These are phyloP conservation scores for Darevskia mixta DNA, from an alignment of 2,797 vertebrate species.

Conservation along the genomic window DNA sequence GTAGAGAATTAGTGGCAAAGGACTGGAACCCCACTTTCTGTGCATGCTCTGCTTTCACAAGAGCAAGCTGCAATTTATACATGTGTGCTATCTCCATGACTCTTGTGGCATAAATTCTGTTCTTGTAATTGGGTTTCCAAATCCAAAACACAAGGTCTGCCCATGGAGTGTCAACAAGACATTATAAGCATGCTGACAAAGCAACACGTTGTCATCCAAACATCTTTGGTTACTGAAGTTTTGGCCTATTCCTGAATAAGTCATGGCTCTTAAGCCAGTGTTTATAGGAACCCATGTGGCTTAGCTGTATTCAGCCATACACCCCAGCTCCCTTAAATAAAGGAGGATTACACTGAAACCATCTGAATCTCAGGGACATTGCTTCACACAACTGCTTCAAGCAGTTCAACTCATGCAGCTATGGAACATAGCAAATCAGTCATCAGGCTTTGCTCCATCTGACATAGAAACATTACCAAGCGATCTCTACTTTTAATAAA, in stretches of 20 bases:
- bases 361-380: too few relatives aligned
- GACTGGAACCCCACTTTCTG: not conserved
- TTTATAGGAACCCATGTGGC: too few relatives aligned
- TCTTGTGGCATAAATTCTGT: not conserved
- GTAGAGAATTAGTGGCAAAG: not conserved
- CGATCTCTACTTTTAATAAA: not conserved
- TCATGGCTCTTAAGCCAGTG: not conserved
- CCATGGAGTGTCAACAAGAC: not conserved
- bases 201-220: not conserved
- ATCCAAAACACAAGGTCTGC: not conserved
- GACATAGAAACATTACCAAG: slow-evolving; percentile 7
- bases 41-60: not conserved
- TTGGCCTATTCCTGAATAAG: not conserved
- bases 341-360: not conserved
- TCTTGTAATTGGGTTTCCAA: not conserved
- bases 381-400: not conserved
- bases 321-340: too few relatives aligned
- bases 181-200: too few relatives aligned
- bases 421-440: not conserved
- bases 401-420: not conserved
- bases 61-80: not conserved
- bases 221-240: not conserved
- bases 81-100: not conserved
- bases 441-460: not conserved
- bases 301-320: not conserved